Conservation (phyloP, 2,113 vertebrate species). For the Pungitius pungitius region DNA sequence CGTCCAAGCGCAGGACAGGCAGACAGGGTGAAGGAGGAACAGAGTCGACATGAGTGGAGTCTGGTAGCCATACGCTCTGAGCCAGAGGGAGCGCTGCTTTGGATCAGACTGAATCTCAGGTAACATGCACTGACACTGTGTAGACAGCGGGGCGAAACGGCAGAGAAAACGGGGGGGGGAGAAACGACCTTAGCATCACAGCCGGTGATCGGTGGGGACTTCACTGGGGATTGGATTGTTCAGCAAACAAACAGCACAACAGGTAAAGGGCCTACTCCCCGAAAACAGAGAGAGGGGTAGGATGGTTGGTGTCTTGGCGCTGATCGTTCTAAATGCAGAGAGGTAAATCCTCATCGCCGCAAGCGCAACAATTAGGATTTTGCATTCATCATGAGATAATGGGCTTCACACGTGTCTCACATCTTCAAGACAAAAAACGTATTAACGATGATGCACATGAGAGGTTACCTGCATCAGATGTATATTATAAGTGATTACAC, state of each 20-base stretch:
- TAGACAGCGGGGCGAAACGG: constrained; percentile 33
- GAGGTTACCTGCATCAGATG: background rate
- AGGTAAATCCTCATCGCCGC: constrained; percentile 3
- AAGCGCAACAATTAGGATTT: constrained; percentile 21
- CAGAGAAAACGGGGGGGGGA: constrained; percentile 13
- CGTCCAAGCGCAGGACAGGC: constrained; percentile 15
- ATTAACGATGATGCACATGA: background rate
- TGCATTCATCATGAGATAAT: background rate
- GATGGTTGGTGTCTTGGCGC: background rate
- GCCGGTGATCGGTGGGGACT: constrained; percentile 23
- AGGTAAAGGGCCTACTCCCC: constrained; percentile 20
- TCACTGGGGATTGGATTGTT: background rate
- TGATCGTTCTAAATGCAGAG: constrained; percentile 13
- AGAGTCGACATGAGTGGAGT: constrained; percentile 35
- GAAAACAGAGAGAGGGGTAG: constrained; percentile 6
- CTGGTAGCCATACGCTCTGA: constrained; percentile 20
- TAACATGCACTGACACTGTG: constrained; percentile 60
- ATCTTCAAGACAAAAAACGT: background rate
- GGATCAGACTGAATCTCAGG: constrained; percentile 43
- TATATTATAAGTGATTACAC: background rate
- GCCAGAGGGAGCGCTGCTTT: constrained; percentile 41
- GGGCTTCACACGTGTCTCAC: background rate
- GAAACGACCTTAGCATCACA: constrained; percentile 31
- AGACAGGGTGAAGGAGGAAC: constrained; percentile 52
- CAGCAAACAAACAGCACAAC: constrained; percentile 9